Percentiles rank a stretch among this genome's conserved stretches.
Evolutionary conservation across 2,113 vertebrate species (phyloP).

Genomic region (Gnathonemus echidnorhynchus): DNA sequence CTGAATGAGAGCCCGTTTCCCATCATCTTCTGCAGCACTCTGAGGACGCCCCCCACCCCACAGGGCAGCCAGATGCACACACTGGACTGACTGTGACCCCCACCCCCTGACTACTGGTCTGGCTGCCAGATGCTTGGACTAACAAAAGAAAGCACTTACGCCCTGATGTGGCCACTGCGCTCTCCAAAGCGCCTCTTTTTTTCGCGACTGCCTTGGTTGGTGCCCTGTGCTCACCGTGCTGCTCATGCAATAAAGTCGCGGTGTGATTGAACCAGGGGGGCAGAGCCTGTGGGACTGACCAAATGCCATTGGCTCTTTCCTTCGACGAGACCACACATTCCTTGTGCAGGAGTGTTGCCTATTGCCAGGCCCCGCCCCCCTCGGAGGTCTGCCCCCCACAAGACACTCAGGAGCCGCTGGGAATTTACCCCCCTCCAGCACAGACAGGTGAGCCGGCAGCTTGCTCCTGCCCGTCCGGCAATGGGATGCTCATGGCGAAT

Average conservation of each 20-base stretch:
- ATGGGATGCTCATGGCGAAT: not conserved
- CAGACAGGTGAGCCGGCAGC: not conserved
- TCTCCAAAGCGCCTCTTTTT: not conserved
- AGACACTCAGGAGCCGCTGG: not conserved
- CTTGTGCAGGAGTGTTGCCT: not conserved
- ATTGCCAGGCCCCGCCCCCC: not conserved
- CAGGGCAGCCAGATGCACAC: conserved; percentile 39
- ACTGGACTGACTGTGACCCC: conserved; percentile 57
- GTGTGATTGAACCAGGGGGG: not conserved
- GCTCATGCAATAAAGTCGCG: not conserved
- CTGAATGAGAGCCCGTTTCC: conserved; percentile 42
- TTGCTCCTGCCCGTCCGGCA: not conserved
- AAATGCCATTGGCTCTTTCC: not conserved
- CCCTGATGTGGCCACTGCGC: not conserved
- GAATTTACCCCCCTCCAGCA: not conserved
- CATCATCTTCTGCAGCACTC: conserved; percentile 38
- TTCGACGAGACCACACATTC: not conserved
- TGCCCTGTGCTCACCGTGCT: not conserved
- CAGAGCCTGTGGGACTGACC: not conserved
- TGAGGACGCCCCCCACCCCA: conserved; percentile 37
- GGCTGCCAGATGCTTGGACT: conserved; percentile 37
- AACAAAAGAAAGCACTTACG: not conserved
- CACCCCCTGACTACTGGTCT: conserved; percentile 28
- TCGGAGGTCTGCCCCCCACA: not conserved
- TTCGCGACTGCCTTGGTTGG: not conserved